Percentiles rank a stretch among this genome's conserved stretches.
phyloP scores from a whole-genome alignment of 64 coral and sea anemone genomes.

The Acropora tenuis region DNA sequence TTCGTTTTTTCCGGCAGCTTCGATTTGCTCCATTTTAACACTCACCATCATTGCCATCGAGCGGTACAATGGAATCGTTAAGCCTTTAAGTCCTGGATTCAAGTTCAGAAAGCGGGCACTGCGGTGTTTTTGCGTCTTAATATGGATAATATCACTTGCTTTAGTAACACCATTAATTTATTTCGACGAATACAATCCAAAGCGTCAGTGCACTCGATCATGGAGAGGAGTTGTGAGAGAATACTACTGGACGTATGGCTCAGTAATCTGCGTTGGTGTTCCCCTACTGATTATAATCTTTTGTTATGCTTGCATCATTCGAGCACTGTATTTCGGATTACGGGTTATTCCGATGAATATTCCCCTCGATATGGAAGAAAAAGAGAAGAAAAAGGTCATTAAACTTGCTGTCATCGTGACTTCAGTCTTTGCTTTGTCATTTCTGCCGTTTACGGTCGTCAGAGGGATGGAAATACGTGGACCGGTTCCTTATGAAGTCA shows the following conservation, averaged over 20 bases:
- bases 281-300: slow-evolving; percentile 15
- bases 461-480: background rate
- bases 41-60: slow-evolving; percentile 27
- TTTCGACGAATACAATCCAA: slow-evolving; percentile 15
- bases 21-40: background rate
- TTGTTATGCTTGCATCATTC: slow-evolving; percentile 49
- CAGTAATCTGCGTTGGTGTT: background rate
- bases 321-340: slow-evolving; percentile 38
- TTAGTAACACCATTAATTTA: background rate
- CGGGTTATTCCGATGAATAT: slow-evolving; percentile 29
- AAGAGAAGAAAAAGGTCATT: slow-evolving; percentile 31
- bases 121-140: background rate
- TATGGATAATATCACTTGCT: background rate
- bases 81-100: background rate
- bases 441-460: slow-evolving; percentile 25
- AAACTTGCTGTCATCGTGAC: slow-evolving; percentile 36
- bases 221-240: background rate
- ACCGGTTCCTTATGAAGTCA: background rate
- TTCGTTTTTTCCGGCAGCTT: background rate
- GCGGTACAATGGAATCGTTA: slow-evolving; percentile 24
- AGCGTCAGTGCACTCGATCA: background rate
- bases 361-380: background rate
- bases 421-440: background rate
- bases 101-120: background rate
- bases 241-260: background rate